Conservation (phyloP, 2,113 vertebrate species). For the Pleuronectes platessa region DNA sequence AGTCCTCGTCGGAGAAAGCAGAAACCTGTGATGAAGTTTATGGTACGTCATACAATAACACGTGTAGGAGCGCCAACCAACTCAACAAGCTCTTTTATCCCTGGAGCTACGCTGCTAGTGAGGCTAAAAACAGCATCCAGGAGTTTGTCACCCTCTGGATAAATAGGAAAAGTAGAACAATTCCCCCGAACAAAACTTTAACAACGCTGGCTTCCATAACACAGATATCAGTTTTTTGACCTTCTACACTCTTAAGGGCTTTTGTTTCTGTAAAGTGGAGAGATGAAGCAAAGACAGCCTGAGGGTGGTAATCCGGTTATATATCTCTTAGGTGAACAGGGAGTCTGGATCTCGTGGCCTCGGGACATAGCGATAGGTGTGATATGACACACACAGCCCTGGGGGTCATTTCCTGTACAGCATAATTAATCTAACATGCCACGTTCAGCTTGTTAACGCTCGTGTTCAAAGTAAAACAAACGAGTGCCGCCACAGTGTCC, state of each 20-base stretch:
- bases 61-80: background rate
- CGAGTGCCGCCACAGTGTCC: conserved; percentile 49
- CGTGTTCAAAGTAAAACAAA: conserved; percentile 73
- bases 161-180: conserved; percentile 29
- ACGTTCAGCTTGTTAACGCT: conserved; percentile 75
- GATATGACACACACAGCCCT: conserved; percentile 58
- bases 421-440: conserved; percentile 74
- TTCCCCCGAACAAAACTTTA: conserved; percentile 12
- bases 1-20: background rate
- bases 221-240: conserved; percentile 47
- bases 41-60: background rate
- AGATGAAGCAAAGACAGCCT: conserved; percentile 64
- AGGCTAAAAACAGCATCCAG: conserved; percentile 7
- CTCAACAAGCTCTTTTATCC: background rate
- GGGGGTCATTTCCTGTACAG: conserved; percentile 57
- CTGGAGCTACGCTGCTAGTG: conserved; percentile 1
- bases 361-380: conserved; percentile 44
- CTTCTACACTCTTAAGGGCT: conserved; percentile 43
- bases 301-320: conserved; percentile 52
- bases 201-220: conserved; percentile 26
- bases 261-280: conserved; percentile 49
- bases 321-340: conserved; percentile 57
- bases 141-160: conserved; percentile 24
- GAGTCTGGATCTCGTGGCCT: conserved; percentile 57
- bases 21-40: background rate